Evolutionary conservation across 1,140 invertebrate species (phyloP), one percentile per base, ranked within the genome.

Genomic region (Plectrocnemia conspersa): DNA sequence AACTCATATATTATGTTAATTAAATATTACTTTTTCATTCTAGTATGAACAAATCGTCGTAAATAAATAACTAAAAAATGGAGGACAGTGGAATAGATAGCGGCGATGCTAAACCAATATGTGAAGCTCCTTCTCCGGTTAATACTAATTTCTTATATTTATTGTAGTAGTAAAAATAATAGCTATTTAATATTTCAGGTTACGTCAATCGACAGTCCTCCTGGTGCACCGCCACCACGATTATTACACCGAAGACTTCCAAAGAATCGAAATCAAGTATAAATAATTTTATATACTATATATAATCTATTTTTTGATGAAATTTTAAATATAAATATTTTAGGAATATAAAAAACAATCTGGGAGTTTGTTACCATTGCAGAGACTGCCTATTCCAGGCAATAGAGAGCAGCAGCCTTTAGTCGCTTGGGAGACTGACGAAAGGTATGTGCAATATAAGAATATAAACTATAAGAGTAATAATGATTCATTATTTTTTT

Each of bases 71-170:
- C 25, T 18, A 9, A 29, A 56, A 57, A 52, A 82, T 82, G 79
- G 80, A 82, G 70, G 80, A 82, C 66, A 82, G 80, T 65, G 80
- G 80, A 16, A 82, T 82, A 59, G 80, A 82, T 52, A 81, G 79
- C 65, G 79, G 80, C 58, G 79, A 82, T 68, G 74, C 76, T 13
- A 78, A 77, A 64, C 69, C 74, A 29, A 80, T 64, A 71, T 72
- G 65, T 64, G 59, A 61, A 27, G 33, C 50, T 2, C 38, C 74
- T 42, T 72, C 72, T 55, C 59, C 67, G 65, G 76, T 77, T 65
- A 67, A 56, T 61, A 50, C 15, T 3, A 11, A 13, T 2, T 9
- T 24, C 2, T 22, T 40, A 59, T 36, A 36, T 21, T 56, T 19
- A 22, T 47, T 54, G n/a, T 24, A 29, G 11, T n/a, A 23, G 21